Percentiles rank a stretch among this genome's conserved stretches.
These are phyloP conservation scores for Psophia crepitans DNA, from an alignment of 2,113 vertebrate genomes.

Conservation along the genomic window DNA sequence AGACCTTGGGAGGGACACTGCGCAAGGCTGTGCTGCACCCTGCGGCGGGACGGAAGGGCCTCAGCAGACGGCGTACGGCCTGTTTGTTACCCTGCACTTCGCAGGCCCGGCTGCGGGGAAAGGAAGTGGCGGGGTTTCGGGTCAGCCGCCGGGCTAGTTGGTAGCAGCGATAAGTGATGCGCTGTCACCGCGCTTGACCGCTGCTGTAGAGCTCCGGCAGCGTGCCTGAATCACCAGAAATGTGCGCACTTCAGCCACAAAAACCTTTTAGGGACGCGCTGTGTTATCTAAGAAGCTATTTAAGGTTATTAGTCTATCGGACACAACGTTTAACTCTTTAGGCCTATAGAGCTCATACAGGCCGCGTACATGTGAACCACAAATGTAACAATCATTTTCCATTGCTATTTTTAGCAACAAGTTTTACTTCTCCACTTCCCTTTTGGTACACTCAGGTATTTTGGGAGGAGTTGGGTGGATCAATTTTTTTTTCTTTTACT, in stretches of 20 bases:
- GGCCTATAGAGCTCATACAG: not conserved
- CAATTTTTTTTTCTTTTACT: not conserved
- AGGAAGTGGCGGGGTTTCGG: slow-evolving; percentile 7
- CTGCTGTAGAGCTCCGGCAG: not conserved
- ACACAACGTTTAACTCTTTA: not conserved
- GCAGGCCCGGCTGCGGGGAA: not conserved
- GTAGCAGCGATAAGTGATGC: not conserved
- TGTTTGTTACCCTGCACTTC: not conserved
- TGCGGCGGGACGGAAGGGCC: not conserved
- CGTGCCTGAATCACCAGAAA: not conserved
- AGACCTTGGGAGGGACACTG: accelerated
- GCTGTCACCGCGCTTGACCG: not conserved
- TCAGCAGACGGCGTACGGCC: not conserved
- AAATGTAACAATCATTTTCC: not conserved
- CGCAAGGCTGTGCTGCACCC: not conserved
- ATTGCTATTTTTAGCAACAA: not conserved
- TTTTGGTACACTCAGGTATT: not conserved
- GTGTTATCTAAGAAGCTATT: not conserved
- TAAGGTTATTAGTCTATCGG: not conserved
- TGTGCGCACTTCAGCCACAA: not conserved
- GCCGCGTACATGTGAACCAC: not conserved
- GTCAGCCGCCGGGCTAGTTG: not conserved
- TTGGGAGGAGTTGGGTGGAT: not conserved
- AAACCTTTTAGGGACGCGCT: not conserved
- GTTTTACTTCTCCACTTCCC: not conserved